phyloP scores from a whole-genome alignment of 2,797 vertebrate species.

The Picus viridis region DNA sequence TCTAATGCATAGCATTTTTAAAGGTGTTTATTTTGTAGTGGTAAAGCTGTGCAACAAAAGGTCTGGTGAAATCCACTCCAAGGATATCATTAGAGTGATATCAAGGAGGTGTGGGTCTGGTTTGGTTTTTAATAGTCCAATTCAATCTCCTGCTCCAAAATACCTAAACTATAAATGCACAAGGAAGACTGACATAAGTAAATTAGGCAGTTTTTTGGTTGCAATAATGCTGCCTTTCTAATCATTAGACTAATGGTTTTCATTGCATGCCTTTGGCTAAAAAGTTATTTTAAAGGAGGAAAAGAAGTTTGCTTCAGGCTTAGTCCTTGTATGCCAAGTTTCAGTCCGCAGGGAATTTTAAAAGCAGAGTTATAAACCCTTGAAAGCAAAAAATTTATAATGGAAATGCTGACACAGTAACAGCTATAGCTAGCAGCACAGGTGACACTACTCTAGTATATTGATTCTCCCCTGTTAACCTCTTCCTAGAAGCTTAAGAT shows the following conservation, averaged over 20 bases:
- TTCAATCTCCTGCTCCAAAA: neutral
- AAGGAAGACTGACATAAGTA: neutral
- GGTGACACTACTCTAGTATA: conserved; percentile 33
- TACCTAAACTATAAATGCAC: neutral
- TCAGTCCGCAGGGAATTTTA: conserved; percentile 62
- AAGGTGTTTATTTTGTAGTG: neutral
- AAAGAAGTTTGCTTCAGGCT: conserved; percentile 40
- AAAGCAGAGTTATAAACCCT: conserved; percentile 61
- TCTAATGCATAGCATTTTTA: neutral
- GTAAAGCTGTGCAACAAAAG: neutral
- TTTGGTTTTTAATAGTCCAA: neutral
- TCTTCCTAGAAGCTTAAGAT: neutral
- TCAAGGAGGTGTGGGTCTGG: neutral
- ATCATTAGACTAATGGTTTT: conserved; percentile 63
- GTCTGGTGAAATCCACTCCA: neutral
- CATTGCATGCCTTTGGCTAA: conserved; percentile 51
- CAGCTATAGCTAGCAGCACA: conserved; percentile 49
- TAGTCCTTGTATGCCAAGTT: conserved; percentile 50
- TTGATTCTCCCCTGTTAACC: conserved; percentile 44
- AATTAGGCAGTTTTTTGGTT: neutral
- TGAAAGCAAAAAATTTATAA: conserved; percentile 55
- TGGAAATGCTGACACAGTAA: conserved; percentile 67
- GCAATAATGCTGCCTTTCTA: conserved; percentile 3
- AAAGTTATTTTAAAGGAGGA: neutral
- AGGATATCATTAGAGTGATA: fast-evolving